Base-by-base conservation (phyloP, 2,888 invertebrate genomes). In the Zele albiditarsus region DNA sequence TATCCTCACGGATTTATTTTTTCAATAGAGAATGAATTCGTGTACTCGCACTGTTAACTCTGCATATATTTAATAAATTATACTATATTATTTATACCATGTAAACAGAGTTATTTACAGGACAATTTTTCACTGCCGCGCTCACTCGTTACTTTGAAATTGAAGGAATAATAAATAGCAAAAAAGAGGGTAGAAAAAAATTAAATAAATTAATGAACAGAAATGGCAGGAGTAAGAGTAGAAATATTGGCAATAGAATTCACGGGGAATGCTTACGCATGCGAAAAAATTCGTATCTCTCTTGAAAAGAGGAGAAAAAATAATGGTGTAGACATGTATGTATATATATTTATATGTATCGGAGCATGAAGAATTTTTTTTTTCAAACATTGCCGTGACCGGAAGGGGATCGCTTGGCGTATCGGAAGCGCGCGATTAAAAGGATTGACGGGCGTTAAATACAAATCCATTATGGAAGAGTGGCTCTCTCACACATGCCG, bases 381-480 rank as follows among this genome's bases (percentile, higher is more conserved):
- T 60, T 46, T 62, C 42, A 42, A 25, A 27, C 38, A 27, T 27
- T 28, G 27, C 25, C 27, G 14, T 10, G 23, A 28, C 62, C 28
- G n/a, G 62, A 31, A 62, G 27, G 62, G 20, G 49, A 31, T 58
- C 53, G 38, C 63, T 42, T 27, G 31, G 53, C 57, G 53, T 49
- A 69, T 62, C 62, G 68, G 68, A 53, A 63, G 49, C 62, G 53
- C 16, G 14, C 62, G 57, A 69, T 69, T 74, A 63, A 69, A 69
- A 38, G 10, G 69, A 66, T 57, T 38, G 70, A 53, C 46, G 67
- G 28, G 58, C 42, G 66, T 73, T 73, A 67, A 58, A 46, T 73
- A 73, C 58, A 73, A 67, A 73, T 66, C 66, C 58, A 73, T 67
- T 58, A 73, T 66, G 42, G 67, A 67, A 42, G 42, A 67, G 66